Base-by-base conservation (phyloP, 2,113 vertebrate genomes). In the Macrotus californicus region DNA sequence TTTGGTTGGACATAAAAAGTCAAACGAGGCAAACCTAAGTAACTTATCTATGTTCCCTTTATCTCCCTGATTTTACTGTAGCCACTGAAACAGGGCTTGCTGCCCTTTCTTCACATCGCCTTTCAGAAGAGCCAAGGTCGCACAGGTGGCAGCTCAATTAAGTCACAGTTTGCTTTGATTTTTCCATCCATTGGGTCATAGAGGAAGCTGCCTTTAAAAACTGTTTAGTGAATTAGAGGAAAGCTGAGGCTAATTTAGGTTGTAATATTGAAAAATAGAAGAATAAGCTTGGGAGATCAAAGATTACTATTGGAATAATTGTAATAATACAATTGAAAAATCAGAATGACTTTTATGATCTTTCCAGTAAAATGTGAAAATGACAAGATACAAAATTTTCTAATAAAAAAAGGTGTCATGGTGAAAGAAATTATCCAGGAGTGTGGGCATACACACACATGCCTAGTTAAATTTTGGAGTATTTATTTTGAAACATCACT, bases 181-280 rank as follows among this genome's bases (percentile, higher is more conserved):
- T 85, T 64, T 73, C 41, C 3, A 3, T 36, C 22, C 21, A 72
- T 26, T 5, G 52, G 2, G 41, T 87, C 69, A 91, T 0, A 70
- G 48, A 69, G 69, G 66, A 88, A 80, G 70, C 41, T 26, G 36
- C 34, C 31, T 52, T 77, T 22, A 22, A 77, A 77, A 89, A 93
- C 89, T 72, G 22, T 81, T 93, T 93, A 64, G 29, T 77, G 59
- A 83, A 59, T 89, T 91, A 80, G 48, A 96, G 34, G 59, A 77
- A 36, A 92, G 24, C 34, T 86, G 64, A 89, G 1, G 31, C 54
- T 94, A 92, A 94, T 70, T 95, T 87, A 82, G 12, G 21, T 66
- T 86, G 2, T 75, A 46, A 75, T 85, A 83, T 75, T 91, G 69
- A 94, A 96, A 86, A 39, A 1, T 46, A 77, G 29, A 70, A 87